Evolutionary conservation across 2,797 vertebrate species (phyloP).

Genomic region (Coendou prehensilis): DNA sequence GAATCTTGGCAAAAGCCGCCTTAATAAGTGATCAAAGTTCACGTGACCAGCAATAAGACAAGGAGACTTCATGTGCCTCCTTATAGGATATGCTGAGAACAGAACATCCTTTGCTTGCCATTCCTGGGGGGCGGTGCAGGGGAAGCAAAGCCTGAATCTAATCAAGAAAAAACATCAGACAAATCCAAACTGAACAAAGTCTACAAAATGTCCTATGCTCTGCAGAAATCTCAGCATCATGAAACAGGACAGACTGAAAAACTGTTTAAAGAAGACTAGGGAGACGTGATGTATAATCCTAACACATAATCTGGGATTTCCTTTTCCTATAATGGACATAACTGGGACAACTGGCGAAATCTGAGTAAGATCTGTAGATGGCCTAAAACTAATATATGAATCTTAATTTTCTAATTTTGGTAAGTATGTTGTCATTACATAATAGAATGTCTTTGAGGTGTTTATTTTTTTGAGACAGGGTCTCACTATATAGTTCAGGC

Average conservation of each 20-base stretch:
- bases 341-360: background rate
- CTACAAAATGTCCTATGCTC: background rate
- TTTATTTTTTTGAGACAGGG: background rate
- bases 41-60: background rate
- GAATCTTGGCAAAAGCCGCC: constrained; percentile 6
- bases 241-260: background rate
- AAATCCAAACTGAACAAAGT: background rate
- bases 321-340: background rate
- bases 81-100: background rate
- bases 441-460: background rate
- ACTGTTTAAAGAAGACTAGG: background rate
- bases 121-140: background rate
- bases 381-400: background rate
- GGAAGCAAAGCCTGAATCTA: background rate
- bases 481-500: background rate
- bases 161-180: background rate
- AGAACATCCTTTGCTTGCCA: background rate
- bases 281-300: background rate
- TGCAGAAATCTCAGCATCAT: background rate
- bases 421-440: background rate
- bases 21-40: background rate
- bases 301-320: background rate
- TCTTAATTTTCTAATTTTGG: background rate
- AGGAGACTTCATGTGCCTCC: background rate
- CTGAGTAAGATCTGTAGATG: background rate